Conservation (phyloP, 2,888 invertebrate species). For the Chironomus tentans region DNA sequence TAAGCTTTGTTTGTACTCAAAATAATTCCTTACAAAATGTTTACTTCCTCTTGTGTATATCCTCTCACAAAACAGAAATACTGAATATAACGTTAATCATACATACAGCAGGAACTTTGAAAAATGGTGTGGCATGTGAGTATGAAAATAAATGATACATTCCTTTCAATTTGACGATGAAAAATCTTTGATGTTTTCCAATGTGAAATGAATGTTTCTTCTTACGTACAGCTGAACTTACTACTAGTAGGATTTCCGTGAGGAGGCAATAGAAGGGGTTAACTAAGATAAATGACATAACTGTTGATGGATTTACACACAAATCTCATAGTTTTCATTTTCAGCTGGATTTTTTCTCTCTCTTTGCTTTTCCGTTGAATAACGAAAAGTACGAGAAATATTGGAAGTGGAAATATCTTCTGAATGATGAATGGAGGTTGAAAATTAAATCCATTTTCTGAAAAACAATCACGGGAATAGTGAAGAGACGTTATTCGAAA, state of each 20-base stretch:
- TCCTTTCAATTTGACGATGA: slow-evolving; percentile 14
- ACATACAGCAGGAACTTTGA: background rate
- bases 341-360: no score
- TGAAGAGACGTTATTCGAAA: no score
- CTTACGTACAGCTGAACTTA: background rate
- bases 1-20: background rate
- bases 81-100: slow-evolving; percentile 7
- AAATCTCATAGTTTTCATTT: no score
- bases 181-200: slow-evolving; percentile 17
- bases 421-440: no score
- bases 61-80: background rate
- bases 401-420: no score
- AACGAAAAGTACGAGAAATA: no score
- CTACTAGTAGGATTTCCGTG: background rate
- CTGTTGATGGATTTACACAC: background rate
- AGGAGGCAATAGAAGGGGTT: background rate
- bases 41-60: no score
- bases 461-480: no score
- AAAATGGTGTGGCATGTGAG: slow-evolving; percentile 13
- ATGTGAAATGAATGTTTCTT: background rate
- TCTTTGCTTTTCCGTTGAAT: no score
- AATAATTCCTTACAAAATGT: no score
- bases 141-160: slow-evolving; percentile 24
- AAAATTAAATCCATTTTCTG: no score
- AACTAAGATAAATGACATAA: background rate